A percentile compares a stretch with the other conserved stretches of the same genome.
Conservation (phyloP, 1,140 invertebrate species). For the Chymomyza costata region DNA sequence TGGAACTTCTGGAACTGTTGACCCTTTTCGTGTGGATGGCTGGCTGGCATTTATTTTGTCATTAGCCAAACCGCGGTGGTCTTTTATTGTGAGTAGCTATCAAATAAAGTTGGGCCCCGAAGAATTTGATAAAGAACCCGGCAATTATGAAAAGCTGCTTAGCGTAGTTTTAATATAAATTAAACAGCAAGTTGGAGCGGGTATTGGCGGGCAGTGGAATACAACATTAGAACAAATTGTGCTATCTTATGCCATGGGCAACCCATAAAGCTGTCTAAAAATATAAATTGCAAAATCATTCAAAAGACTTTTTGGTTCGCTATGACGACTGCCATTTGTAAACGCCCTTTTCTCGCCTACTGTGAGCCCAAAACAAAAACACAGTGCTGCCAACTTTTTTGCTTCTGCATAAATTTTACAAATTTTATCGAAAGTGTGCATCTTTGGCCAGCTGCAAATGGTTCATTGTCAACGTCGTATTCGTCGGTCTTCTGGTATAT, state of each 20-base stretch:
- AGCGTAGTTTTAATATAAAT: constrained; percentile 49
- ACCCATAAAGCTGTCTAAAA: constrained; percentile 19
- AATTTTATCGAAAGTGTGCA: constrained; percentile 68
- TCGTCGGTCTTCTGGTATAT: too few species aligned
- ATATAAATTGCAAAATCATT: constrained; percentile 63
- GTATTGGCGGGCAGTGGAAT: too few species aligned
- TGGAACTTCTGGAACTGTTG: too few species aligned
- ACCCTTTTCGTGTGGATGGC: constrained; percentile 40
- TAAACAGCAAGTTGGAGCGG: too few species aligned
- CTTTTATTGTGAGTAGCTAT: too few species aligned
- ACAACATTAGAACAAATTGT: constrained; percentile 34
- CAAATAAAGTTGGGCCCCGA: too few species aligned
- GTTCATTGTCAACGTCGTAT: too few species aligned
- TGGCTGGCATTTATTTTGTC: constrained; percentile 58
- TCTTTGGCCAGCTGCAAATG: constrained; percentile 48
- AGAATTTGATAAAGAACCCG: too few species aligned
- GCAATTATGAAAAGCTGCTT: constrained; percentile 67
- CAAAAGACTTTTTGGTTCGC: constrained; percentile 18
- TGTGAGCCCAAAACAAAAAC: constrained; percentile 17
- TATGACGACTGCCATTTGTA: too few species aligned
- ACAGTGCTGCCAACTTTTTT: constrained; percentile 35
- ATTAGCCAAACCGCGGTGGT: constrained; percentile 57
- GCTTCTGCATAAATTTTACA: constrained; percentile 54
- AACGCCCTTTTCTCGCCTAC: too few species aligned
- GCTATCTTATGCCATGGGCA: constrained; percentile 19